Conservation (phyloP, 2,113 vertebrate species). For the zebrafish (Danio rerio) region DNA sequence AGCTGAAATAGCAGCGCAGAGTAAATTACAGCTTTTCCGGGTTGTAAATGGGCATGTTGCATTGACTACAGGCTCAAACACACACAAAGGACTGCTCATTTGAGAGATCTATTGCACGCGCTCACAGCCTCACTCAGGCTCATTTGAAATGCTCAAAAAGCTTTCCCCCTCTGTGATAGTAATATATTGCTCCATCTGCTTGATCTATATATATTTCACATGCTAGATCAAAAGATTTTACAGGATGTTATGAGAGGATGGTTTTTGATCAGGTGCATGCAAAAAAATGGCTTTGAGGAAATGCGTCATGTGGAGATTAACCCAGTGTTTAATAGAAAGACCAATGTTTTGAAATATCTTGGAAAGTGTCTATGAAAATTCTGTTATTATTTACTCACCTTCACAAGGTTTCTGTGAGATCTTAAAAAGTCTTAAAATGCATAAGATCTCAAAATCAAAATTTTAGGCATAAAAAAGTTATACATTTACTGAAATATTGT, state of each 20-base stretch:
- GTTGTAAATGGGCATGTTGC: conserved; percentile 23
- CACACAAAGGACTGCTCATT: conserved; percentile 37
- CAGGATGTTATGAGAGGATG: conserved; percentile 8
- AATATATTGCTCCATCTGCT: conserved; percentile 35
- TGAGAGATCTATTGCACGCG: conserved; percentile 14
- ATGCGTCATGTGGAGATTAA: not conserved
- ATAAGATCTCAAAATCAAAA: too few species aligned
- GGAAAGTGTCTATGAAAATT: not conserved
- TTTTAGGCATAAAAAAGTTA: too few species aligned
- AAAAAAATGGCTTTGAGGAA: not conserved
- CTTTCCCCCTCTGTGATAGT: conserved; percentile 11
- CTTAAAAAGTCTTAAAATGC: too few species aligned
- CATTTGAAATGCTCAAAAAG: conserved; percentile 34
- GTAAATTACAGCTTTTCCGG: conserved; percentile 48
- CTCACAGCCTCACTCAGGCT: conserved; percentile 9
- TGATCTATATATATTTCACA: conserved; percentile 7
- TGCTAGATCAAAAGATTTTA: conserved; percentile 33
- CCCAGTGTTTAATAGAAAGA: not conserved
- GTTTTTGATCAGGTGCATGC: conserved; percentile 28
- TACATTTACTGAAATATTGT: too few species aligned
- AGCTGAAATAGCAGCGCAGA: conserved; percentile 43
- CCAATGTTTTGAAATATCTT: not conserved
- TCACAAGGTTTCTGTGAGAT: too few species aligned
- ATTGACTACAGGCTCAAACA: conserved; percentile 27
- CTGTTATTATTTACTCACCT: too few species aligned